Conservation (phyloP, 2,888 invertebrate species). For the Melanargia galathea region DNA sequence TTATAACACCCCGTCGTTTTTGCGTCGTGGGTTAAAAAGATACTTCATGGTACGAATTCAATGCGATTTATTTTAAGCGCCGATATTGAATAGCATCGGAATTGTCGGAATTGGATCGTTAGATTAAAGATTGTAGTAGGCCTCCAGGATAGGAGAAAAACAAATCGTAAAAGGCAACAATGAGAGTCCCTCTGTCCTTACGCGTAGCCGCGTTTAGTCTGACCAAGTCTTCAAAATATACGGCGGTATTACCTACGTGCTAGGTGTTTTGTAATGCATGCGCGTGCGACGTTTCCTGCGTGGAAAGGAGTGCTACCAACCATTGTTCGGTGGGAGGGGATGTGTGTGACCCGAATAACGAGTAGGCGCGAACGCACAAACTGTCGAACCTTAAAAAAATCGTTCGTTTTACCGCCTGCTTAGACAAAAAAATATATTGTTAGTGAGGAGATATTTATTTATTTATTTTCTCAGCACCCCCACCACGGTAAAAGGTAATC, state of each 20-base stretch:
- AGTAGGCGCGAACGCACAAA: conserved; percentile 46
- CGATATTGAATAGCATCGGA: no score
- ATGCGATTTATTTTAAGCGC: no score
- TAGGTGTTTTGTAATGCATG: conserved; percentile 67
- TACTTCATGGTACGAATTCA: no score
- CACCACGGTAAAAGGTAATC: no score
- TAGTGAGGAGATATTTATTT: not conserved
- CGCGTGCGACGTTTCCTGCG: conserved; percentile 79
- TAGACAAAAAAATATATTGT: conserved; percentile 21
- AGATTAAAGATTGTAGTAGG: no score
- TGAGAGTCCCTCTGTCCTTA: not conserved
- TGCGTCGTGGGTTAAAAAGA: no score
- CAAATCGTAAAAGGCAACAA: no score
- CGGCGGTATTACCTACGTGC: conserved; percentile 48
- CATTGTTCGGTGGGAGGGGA: conserved; percentile 77
- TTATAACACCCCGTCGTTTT: no score
- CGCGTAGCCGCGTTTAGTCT: not conserved
- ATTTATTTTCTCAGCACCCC: no score
- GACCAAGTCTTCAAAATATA: conserved; percentile 41
- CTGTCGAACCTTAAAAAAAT: conserved; percentile 63
- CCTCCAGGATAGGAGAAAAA: no score
- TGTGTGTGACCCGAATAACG: conserved; percentile 69
- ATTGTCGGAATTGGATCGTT: no score
- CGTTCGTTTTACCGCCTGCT: conserved; percentile 40
- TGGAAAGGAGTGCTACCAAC: conserved; percentile 75